A percentile compares a stretch with the other conserved stretches of the same genome.
Conservation (phyloP, 2,888 invertebrate genomes). For the Stenolophus ochropezus region DNA sequence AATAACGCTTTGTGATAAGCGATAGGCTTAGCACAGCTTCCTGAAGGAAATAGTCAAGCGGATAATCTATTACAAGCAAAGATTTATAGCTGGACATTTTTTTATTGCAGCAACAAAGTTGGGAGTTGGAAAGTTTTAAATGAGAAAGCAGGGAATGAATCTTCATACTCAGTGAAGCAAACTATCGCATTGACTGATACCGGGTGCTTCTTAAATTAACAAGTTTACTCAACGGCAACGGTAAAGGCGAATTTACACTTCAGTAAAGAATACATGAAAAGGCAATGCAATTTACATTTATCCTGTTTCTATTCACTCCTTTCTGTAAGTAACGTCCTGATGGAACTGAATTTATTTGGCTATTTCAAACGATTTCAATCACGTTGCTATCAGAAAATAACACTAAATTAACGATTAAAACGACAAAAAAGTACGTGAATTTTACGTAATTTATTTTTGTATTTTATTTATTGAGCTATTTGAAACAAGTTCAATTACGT, state of each 20-base stretch:
- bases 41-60: conserved; percentile 14
- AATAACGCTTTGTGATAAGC: conserved; percentile 22
- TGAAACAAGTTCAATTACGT: too few relatives aligned
- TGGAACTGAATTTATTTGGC: too few relatives aligned
- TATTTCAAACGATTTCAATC: background rate
- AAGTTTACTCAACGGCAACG: conserved; percentile 13
- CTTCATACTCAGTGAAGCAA: conserved; percentile 30
- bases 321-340: too few relatives aligned
- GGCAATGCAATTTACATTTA: background rate
- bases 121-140: conserved; percentile 11
- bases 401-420: too few relatives aligned
- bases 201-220: conserved; percentile 20
- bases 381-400: too few relatives aligned
- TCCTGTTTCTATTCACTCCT: background rate
- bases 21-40: background rate
- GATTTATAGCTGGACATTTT: conserved; percentile 5
- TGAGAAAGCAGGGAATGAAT: conserved; percentile 22
- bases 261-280: background rate
- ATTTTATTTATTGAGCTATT: too few relatives aligned
- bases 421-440: too few relatives aligned
- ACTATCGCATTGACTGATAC: conserved; percentile 29
- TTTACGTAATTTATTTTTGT: too few relatives aligned
- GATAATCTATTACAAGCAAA: background rate
- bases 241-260: background rate
- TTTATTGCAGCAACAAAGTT: conserved; percentile 28